Conservation (phyloP, 2,797 vertebrate genomes). For the Brotula barbata region DNA sequence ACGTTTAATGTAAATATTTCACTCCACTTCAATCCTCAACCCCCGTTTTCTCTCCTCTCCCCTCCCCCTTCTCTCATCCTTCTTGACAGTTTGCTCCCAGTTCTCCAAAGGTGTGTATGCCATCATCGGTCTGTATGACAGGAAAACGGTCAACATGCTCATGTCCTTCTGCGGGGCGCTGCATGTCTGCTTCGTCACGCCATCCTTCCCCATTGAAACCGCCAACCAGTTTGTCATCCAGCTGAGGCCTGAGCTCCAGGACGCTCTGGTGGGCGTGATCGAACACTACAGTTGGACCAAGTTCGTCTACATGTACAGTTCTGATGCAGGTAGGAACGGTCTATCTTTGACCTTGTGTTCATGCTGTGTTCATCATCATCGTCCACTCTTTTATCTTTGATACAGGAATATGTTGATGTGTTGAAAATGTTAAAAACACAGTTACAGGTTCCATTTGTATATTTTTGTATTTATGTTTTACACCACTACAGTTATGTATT, state of each 20-base stretch:
- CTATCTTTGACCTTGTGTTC: no score
- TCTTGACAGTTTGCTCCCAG: conserved; percentile 91
- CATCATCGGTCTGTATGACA: conserved; percentile 98
- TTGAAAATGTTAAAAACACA: no score
- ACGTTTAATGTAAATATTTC: no score
- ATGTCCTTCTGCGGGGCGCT: conserved; percentile 98
- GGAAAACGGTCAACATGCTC: conserved; percentile 98
- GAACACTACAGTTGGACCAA: conserved; percentile 96
- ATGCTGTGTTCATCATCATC: background rate
- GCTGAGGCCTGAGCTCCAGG: conserved; percentile 95
- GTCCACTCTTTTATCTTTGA: background rate
- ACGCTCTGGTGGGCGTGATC: conserved; percentile 93
- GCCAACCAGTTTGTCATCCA: conserved; percentile 99
- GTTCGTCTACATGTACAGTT: conserved; percentile 98
- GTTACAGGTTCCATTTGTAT: no score
- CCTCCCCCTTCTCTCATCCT: background rate
- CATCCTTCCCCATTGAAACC: conserved; percentile 95
- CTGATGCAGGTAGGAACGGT: conserved; percentile 85
- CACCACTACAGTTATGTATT: background rate
- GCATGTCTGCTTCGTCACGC: conserved; percentile 97
- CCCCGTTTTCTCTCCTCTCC: background rate
- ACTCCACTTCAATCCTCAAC: no score
- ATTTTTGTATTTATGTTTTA: no score
- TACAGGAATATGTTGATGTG: no score
- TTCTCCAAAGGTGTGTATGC: conserved; percentile 98